Conservation (phyloP, 2,797 vertebrate genomes). For the Linurgus olivaceus region DNA sequence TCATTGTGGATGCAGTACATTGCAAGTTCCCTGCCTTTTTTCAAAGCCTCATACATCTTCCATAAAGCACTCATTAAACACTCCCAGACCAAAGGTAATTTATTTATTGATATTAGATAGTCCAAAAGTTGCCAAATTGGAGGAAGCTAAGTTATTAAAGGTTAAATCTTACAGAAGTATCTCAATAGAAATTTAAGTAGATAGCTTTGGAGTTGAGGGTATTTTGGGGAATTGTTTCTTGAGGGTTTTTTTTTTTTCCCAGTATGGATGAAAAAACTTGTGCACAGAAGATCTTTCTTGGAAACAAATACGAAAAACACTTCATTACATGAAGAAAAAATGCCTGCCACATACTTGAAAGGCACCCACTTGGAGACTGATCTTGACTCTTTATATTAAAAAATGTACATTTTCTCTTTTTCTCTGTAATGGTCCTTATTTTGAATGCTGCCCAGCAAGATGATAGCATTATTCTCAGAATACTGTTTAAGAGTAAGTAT, state of each 20-base stretch:
- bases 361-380: fast-evolving
- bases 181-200: neutral
- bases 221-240: fast-evolving
- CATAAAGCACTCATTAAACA: neutral
- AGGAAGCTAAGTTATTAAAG: neutral
- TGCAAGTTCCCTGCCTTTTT: neutral
- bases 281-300: neutral
- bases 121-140: neutral
- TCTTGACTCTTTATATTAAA: neutral
- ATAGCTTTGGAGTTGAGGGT: neutral
- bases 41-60: neutral
- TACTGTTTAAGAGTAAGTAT: neutral
- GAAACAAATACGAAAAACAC: neutral
- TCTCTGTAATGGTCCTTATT: neutral
- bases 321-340: neutral
- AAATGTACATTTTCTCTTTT: neutral
- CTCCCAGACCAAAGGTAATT: neutral
- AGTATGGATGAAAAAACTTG: neutral
- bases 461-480: neutral
- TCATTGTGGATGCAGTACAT: neutral
- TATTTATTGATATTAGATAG: neutral
- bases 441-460: neutral
- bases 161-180: neutral
- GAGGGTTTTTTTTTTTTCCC: neutral
- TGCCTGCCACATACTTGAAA: neutral